These are phyloP conservation scores for Lerema accius DNA, from an alignment of 1,140 invertebrate species.

Conservation along the genomic window DNA sequence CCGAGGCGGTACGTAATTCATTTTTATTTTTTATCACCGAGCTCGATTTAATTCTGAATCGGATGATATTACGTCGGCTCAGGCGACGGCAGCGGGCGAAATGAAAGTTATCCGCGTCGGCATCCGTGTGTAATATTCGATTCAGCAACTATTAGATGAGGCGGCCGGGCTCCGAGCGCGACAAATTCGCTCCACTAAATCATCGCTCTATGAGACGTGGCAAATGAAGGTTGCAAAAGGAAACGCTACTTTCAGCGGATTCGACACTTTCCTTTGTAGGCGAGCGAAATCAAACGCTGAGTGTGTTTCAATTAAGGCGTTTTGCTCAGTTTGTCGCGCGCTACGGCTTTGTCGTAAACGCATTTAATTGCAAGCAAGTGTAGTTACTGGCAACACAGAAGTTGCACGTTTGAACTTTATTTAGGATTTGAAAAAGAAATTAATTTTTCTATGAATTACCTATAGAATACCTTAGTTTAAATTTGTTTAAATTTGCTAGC, in stretches of 20 bases:
- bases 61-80: slow-evolving; percentile 40
- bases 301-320: slow-evolving; percentile 57
- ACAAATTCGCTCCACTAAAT: slow-evolving; percentile 63
- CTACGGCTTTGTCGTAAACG: not conserved
- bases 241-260: slow-evolving; percentile 40
- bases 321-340: slow-evolving; percentile 33
- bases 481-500: too few species aligned
- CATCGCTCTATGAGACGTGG: slow-evolving; percentile 49
- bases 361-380: slow-evolving; percentile 10
- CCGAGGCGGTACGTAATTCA: slow-evolving; percentile 41
- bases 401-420: not conserved
- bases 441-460: too few species aligned
- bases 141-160: slow-evolving; percentile 60
- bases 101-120: slow-evolving; percentile 43
- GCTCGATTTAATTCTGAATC: slow-evolving; percentile 40
- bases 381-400: slow-evolving; percentile 10
- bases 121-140: slow-evolving; percentile 55
- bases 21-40: slow-evolving; percentile 48
- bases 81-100: slow-evolving; percentile 36
- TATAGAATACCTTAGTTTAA: too few species aligned
- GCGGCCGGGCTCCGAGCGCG: slow-evolving; percentile 33
- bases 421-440: too few species aligned
- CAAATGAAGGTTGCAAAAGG: slow-evolving; percentile 41
- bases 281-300: slow-evolving; percentile 36
- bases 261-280: slow-evolving; percentile 43